Percentiles rank a stretch among this genome's conserved stretches.
Conservation (phyloP, 2,797 vertebrate genomes). For the Lepidocolaptes lacrymiger region DNA sequence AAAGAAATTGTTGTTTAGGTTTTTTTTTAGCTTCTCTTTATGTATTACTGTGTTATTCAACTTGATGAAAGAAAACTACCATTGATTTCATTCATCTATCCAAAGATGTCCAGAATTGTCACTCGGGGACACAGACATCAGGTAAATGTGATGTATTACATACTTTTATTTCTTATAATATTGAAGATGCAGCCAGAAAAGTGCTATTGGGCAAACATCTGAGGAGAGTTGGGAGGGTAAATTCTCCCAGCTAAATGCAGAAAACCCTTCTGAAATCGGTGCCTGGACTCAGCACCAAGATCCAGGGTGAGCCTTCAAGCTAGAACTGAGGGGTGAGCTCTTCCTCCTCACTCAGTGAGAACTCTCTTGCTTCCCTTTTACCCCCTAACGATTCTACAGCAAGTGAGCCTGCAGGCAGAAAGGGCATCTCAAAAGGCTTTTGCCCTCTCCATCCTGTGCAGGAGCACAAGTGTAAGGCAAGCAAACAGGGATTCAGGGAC, state of each 20-base stretch:
- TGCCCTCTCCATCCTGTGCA: background rate
- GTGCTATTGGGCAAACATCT: background rate
- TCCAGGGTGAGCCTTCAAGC: background rate
- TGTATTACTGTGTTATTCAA: background rate
- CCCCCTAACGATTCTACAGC: background rate
- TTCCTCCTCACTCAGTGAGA: background rate
- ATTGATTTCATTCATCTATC: background rate
- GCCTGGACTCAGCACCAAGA: background rate
- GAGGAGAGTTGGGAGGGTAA: background rate
- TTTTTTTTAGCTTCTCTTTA: background rate
- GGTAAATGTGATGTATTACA: background rate
- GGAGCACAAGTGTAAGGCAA: background rate
- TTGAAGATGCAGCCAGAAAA: background rate
- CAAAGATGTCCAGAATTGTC: background rate
- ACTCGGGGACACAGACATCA: background rate
- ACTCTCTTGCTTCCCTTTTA: background rate
- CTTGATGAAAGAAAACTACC: background rate
- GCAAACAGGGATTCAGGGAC: background rate
- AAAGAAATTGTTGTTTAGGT: background rate
- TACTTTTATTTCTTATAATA: background rate
- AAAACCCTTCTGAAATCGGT: background rate
- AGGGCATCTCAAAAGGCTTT: background rate
- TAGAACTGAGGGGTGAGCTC: background rate
- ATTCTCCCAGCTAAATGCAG: background rate
- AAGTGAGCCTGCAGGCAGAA: background rate